Conservation (phyloP, 2,113 vertebrate genomes). For the Oenanthe oenanthe region DNA sequence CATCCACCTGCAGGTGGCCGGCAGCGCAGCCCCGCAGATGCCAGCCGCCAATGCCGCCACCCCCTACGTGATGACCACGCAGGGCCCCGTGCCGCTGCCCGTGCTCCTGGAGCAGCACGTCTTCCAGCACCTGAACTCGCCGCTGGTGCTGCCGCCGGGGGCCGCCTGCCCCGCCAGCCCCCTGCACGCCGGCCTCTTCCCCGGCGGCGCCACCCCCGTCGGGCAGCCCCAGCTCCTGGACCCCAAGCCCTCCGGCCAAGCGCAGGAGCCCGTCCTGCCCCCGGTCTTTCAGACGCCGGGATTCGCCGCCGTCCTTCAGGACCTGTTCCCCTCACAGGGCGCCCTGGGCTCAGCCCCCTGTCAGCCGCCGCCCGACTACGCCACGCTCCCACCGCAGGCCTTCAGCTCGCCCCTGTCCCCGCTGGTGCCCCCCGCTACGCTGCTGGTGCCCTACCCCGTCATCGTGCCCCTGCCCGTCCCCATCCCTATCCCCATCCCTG, state of each 20-base stretch:
- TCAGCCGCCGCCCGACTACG: slow-evolving; percentile 80
- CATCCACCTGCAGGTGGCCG: slow-evolving; percentile 91
- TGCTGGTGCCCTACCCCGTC: slow-evolving; percentile 93
- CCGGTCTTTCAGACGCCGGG: slow-evolving; percentile 88
- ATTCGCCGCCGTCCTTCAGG: slow-evolving; percentile 91
- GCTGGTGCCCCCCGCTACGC: slow-evolving; percentile 90
- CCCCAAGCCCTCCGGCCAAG: slow-evolving; percentile 82
- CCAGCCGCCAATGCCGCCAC: slow-evolving; percentile 78
- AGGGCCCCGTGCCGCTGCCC: slow-evolving; percentile 89
- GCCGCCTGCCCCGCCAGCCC: slow-evolving; percentile 76
- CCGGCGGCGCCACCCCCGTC: slow-evolving; percentile 75
- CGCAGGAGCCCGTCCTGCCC: slow-evolving; percentile 85
- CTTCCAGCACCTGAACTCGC: slow-evolving; percentile 91
- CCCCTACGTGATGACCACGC: slow-evolving; percentile 90
- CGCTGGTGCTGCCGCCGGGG: slow-evolving; percentile 83
- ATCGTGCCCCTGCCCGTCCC: slow-evolving; percentile 94
- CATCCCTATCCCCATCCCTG: slow-evolving; percentile 88
- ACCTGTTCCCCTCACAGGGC: slow-evolving; percentile 87
- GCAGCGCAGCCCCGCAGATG: slow-evolving; percentile 83
- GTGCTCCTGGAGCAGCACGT: slow-evolving; percentile 95
- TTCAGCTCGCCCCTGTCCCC: slow-evolving; percentile 88
- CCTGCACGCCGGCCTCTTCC: slow-evolving; percentile 84
- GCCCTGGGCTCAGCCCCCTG: slow-evolving; percentile 79
- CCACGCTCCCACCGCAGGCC: slow-evolving; percentile 79
- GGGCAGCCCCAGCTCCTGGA: slow-evolving; percentile 84